phyloP scores from a whole-genome alignment of 2,113 vertebrate genomes.

The Pollachius pollachius region DNA sequence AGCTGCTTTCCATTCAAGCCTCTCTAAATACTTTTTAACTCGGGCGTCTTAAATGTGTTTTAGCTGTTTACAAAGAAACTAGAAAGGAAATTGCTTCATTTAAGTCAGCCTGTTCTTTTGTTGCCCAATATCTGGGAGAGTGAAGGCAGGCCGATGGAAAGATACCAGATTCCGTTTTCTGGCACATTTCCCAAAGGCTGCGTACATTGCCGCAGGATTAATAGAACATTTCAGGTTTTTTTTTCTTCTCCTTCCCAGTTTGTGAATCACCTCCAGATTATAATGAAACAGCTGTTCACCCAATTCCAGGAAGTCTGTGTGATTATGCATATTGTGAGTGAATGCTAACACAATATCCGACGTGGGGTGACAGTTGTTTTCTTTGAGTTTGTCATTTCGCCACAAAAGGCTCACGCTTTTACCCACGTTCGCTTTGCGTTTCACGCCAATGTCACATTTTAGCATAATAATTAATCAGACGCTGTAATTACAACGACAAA shows the following conservation, averaged over 20 bases:
- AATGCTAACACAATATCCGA: constrained; percentile 42
- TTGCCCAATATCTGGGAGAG: too few species aligned
- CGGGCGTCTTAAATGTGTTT: neutral
- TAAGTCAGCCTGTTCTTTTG: neutral
- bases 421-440: neutral
- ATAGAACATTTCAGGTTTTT: constrained; percentile 48
- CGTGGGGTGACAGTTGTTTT: constrained; percentile 10
- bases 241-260: constrained; percentile 26
- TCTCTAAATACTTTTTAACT: neutral
- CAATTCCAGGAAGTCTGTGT: constrained; percentile 31
- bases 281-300: constrained; percentile 49
- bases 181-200: constrained; percentile 21
- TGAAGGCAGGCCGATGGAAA: neutral
- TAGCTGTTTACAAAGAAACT: neutral
- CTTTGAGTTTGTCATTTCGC: neutral
- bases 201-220: constrained; percentile 52
- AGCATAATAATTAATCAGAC: constrained; percentile 33
- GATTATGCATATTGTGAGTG: constrained; percentile 28
- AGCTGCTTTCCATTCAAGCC: too few species aligned
- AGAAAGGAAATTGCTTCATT: neutral
- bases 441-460: constrained; percentile 18
- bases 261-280: constrained; percentile 53
- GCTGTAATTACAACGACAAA: constrained; percentile 66
- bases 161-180: neutral
- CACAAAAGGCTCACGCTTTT: neutral